These are phyloP conservation scores for Amphiura filiformis DNA, from an alignment of 35 echinoderm and acorn worm species.

Conservation along the genomic window DNA sequence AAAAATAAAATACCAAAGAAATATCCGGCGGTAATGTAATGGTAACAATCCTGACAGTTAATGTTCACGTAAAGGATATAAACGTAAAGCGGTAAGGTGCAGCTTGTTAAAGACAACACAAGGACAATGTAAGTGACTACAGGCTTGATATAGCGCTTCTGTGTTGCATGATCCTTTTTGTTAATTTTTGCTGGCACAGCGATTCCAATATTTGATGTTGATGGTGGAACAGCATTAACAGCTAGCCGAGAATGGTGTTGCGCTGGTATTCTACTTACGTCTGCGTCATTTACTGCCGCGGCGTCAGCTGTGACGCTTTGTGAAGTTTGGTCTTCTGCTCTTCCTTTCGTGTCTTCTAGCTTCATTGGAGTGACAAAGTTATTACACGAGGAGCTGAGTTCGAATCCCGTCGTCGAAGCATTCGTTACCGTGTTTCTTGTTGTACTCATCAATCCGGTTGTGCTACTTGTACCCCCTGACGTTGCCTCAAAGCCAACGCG, in stretches of 20 bases:
- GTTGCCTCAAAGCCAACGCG: neutral
- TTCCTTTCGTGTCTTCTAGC: too few relatives aligned
- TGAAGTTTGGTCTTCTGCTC: too few relatives aligned
- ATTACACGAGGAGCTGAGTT: too few relatives aligned
- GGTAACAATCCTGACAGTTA: neutral
- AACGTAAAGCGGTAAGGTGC: neutral
- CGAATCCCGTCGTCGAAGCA: neutral
- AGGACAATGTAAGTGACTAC: neutral
- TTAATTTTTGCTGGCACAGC: neutral
- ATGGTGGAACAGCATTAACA: neutral
- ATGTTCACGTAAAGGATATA: neutral
- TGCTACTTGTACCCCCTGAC: neutral
- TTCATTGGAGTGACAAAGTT: too few relatives aligned
- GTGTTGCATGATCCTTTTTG: neutral
- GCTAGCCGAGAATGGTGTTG: neutral
- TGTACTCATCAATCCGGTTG: neutral
- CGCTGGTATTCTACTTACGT: too few relatives aligned
- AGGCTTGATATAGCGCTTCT: neutral
- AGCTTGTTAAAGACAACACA: neutral
- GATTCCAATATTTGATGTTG: too few relatives aligned
- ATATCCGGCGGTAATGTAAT: neutral
- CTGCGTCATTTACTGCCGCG: too few relatives aligned
- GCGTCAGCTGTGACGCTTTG: too few relatives aligned
- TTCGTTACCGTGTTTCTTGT: neutral
- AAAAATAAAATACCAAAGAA: neutral